Evolutionary conservation across 1,140 invertebrate species (phyloP), one percentile per base, ranked within the genome.

Genomic region (Zaprionus lachaisei): DNA sequence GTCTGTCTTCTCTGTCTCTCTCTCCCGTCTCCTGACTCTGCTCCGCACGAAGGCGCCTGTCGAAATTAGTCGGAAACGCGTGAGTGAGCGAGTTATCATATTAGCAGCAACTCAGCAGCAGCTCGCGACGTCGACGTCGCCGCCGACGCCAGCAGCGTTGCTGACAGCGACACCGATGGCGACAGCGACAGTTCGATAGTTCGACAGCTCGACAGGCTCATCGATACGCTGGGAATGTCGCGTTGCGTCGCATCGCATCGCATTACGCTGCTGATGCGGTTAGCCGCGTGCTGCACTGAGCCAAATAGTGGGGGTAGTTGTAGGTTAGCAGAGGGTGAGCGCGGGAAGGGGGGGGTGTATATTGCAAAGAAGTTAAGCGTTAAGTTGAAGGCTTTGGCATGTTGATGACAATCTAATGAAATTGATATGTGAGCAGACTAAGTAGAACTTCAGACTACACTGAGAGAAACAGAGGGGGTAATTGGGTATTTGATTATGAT

Each of bases 1-100:
- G 38, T 41, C 9, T 4, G 56, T 15, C 2, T 57, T 34, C 31
- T 34, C 31, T 34, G 31, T 34, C 31, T 34, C 9, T 28, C 47
- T 12, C 37, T 22, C 20, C 1, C 38, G n/a, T 34, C 20, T 22
- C n/a, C n/a, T n/a, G n/a, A n/a, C n/a, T 24, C 38, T 41, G 38
- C 38, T 41, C 31, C 31, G 38, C 38, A 41, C 38, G 15, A n/a
- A 15, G 41, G n/a, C 41, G 51, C 44, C 64, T 70, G 69, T 72
- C 61, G 55, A 68, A 75, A 55, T 79, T 83, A 74, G 73, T 73
- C 34, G 41, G 57, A 89, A 84, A 60, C 69, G 71, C 83, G 71
- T 89, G 84, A 87, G 62, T 77, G 51, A 86, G 55, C 81, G 54
- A 67, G 68, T 64, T 73, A 84, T 84, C 72, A 68, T 72, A 81